Base-by-base conservation (phyloP, 2,888 invertebrate genomes). In the Aquatica leii region DNA sequence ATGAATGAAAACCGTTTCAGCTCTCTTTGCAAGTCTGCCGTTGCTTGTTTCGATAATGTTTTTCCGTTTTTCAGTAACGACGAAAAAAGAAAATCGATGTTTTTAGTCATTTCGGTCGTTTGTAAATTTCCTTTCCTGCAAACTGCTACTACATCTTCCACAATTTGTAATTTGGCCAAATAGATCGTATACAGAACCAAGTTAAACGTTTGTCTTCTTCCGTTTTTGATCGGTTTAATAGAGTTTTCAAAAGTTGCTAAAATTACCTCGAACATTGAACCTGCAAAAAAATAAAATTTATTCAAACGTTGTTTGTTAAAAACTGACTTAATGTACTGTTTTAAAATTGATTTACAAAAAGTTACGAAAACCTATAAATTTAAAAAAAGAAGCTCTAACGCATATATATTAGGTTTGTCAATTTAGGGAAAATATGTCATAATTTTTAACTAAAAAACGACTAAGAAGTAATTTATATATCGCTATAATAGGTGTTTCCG, bases 21-120 rank as follows among this genome's bases (percentile, higher is more conserved):
- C 69, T 81, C 80, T n/a, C 69, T 37, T 18, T 69, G 51, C 17
- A 77, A 70, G 69, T 81, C 80, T 5, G 70, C 61, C 12, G 75
- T 71, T 67, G 77, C 76, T 69, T 81, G 79, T 14, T 72, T 65
- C 8, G 76, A 76, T 35, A 78, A 71, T 14, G 70, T 70, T 40
- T 73, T 54, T 11, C 69, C 63, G 14, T 73, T 65, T 4, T 68
- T 52, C 9, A 59, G 48, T 15, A 77, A 40, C 18, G 63, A 61
- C 2, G 41, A 15, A 0, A 72, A 52, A n/a, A 77, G 65, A 37
- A 74, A 73, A n/a, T 71, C 59, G 6, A 76, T 60, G 49, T 62
- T 59, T 3, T 17, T 21, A 12, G 17, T 43, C 24, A 6, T 66
- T 41, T 6, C 24, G n/a, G 9, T 65, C 46, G 43, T 43, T 43